A percentile compares a stretch with the other conserved stretches of the same genome.
Conservation (phyloP, 2,113 vertebrate genomes). For the Paradisaea rubra region DNA sequence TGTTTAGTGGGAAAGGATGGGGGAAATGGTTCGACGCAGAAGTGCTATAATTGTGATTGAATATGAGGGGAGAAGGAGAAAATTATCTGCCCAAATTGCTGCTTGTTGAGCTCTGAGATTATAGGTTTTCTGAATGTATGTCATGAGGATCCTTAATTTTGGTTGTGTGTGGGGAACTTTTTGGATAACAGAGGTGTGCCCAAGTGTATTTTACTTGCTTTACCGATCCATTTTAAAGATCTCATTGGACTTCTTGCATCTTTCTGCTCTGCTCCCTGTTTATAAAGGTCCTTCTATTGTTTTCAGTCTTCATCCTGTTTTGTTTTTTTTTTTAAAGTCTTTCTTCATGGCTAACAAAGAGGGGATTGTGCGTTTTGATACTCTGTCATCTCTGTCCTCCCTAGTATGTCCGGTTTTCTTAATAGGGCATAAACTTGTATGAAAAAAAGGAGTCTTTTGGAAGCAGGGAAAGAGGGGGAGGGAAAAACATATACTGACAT, state of each 20-base stretch:
- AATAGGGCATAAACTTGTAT: conserved; percentile 7
- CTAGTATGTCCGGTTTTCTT: conserved; percentile 43
- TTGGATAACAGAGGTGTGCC: not conserved
- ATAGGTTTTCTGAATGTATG: not conserved
- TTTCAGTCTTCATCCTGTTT: conserved; percentile 41
- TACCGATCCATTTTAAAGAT: not conserved
- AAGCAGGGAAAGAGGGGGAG: not conserved
- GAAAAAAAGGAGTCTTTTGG: conserved; percentile 35
- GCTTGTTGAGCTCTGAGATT: not conserved
- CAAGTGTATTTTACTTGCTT: not conserved
- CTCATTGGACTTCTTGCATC: not conserved
- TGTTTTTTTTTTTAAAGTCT: not conserved
- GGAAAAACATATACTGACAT: conserved; percentile 1
- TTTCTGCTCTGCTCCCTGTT: not conserved
- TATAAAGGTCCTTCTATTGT: conserved; percentile 49
- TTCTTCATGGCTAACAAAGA: conserved; percentile 55
- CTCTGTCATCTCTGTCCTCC: conserved; percentile 53
- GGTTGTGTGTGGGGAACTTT: not conserved
- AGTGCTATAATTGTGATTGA: not conserved
- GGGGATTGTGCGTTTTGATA: conserved; percentile 29
- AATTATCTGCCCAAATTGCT: not conserved
- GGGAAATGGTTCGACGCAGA: not conserved
- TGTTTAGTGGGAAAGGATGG: not conserved
- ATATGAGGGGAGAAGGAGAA: not conserved
- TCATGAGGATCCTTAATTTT: not conserved